Base-by-base conservation (phyloP, 2,888 invertebrate species). In the Bruchidius siliquastri region DNA sequence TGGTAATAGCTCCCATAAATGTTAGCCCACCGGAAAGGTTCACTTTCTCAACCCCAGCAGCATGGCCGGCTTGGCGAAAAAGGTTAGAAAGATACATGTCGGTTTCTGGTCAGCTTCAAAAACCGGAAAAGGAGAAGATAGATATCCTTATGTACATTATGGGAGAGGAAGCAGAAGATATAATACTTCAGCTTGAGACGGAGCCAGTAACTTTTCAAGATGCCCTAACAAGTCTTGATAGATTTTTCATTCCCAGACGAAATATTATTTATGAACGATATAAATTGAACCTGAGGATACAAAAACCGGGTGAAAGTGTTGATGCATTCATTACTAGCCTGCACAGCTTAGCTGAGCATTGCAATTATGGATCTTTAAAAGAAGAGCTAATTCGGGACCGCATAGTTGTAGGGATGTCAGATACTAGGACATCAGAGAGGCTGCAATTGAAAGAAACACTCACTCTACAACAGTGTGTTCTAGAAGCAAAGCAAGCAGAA, bases 301-400 rank as follows among this genome's bases (percentile, higher is more conserved):
- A 74, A 67, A 66, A 69, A 30, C 72, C 69, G 49, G 72, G 68
- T 0, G 72, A 74, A 70, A 67, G 21, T 21, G 30, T 72, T 20
- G 71, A 72, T 21, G 20, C n/a, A 13, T 74, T 72, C 22, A 74
- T 74, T 20, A 74, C 72, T 66, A n/a, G 4, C 18, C 67, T 74
- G 21, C 67, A 74, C 21, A 66, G 22, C 21, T n/a, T 74, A 30
- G 75, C 75, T 30, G 73, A 75, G 67, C 69, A 71, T 68, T 75
- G 75, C 22, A 70, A 75, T 18, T 75, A 73, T 72, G 75, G 73
- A 1, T 22, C 68, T 8, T 72, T 82, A 20, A 76, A 76, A 70
- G 77, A 81, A 10, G 76, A 80, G 20, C 71, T 83, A 6, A 82
- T 83, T 10, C 73, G 82, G 67, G 82, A 83, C 71, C 72, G 79